Percentiles rank a stretch among this genome's conserved stretches.
phyloP scores from a whole-genome alignment of 2,888 invertebrate species.

The Cheilosia pagana region DNA sequence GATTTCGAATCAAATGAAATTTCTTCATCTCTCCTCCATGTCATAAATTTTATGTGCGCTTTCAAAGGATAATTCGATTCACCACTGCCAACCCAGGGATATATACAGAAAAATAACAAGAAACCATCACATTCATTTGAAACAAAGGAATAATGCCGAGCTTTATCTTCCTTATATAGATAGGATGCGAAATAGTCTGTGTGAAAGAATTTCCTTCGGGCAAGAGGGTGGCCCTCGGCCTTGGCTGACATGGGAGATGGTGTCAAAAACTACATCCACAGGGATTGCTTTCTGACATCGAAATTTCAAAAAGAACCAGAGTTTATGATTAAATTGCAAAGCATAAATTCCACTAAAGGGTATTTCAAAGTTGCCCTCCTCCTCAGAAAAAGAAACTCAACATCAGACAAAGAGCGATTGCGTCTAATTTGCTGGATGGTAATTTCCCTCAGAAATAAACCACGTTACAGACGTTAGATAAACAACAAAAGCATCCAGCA shows the following conservation, averaged over 20 bases:
- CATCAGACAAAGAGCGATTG: conserved; percentile 36
- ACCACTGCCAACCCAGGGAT: neutral
- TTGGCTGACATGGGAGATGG: conserved; percentile 30
- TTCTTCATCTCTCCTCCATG: neutral
- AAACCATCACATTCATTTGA: conserved; percentile 41
- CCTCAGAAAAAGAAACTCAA: neutral
- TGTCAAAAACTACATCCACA: neutral
- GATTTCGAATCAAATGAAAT: conserved; percentile 14
- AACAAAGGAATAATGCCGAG: conserved; percentile 27
- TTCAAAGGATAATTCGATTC: conserved; percentile 32
- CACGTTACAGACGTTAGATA: conserved; percentile 36
- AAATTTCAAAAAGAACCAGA: neutral
- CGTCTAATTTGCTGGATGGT: conserved; percentile 47
- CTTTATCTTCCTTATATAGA: conserved; percentile 49
- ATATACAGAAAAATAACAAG: neutral
- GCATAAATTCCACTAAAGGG: neutral
- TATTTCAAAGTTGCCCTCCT: too few species aligned
- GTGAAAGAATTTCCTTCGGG: neutral
- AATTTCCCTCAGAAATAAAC: conserved; percentile 42
- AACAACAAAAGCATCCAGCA: conserved; percentile 19
- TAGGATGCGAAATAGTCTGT: conserved; percentile 22
- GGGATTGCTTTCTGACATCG: neutral
- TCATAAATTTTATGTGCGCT: conserved; percentile 20
- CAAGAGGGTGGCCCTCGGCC: neutral
- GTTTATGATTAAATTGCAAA: neutral